Conservation (phyloP, 2,797 vertebrate species). For the Malurus splendens region DNA sequence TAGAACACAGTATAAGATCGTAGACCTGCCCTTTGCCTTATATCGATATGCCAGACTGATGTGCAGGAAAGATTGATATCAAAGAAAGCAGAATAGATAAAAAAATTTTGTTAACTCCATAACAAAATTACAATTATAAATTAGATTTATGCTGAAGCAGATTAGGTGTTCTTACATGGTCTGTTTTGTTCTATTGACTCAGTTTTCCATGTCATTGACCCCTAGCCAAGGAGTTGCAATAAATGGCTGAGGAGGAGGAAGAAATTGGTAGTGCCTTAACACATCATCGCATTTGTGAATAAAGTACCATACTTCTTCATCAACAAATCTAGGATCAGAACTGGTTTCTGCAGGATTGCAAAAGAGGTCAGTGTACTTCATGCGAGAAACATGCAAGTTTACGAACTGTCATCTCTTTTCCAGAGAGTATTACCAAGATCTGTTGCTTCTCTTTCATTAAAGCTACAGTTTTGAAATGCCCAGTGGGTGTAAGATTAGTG, state of each 20-base stretch:
- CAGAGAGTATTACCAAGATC: not conserved
- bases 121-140: not conserved
- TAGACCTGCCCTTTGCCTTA: not conserved
- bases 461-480: not conserved
- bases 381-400: not conserved
- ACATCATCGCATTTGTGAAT: not conserved
- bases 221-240: not conserved
- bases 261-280: not conserved
- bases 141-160: not conserved
- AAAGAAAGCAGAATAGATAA: not conserved
- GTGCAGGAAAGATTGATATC: not conserved
- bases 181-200: not conserved
- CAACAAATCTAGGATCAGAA: not conserved
- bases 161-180: not conserved
- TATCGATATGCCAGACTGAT: not conserved
- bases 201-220: not conserved
- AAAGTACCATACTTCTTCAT: not conserved
- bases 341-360: not conserved
- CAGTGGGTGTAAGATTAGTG: not conserved
- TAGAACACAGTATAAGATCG: not conserved
- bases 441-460: not conserved
- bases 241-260: not conserved
- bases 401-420: not conserved
- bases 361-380: not conserved
- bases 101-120: not conserved